phyloP scores from a whole-genome alignment of 2,797 vertebrate species.

The Tachyglossus aculeatus region DNA sequence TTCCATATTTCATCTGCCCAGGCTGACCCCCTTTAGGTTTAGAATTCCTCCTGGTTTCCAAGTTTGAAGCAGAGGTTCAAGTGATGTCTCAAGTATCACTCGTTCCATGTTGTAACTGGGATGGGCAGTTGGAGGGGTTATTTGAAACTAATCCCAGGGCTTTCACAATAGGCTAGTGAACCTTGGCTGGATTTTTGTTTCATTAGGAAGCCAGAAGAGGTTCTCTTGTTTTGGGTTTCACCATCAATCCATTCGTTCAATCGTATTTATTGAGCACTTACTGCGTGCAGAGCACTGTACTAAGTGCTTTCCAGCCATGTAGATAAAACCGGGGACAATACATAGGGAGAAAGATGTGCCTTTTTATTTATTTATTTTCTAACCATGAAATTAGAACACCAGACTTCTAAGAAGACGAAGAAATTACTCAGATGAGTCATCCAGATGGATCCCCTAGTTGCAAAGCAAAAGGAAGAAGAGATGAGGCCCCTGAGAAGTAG shows the following conservation, averaged over 20 bases:
- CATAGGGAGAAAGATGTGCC: background rate
- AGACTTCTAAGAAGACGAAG: background rate
- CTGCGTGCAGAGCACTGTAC: no score
- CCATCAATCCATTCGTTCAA: no score
- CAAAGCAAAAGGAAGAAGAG: background rate
- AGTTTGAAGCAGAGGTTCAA: no score
- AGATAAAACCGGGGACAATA: background rate
- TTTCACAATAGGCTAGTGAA: background rate
- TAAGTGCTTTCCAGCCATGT: background rate
- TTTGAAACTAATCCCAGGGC: background rate
- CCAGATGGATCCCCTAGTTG: constrained; percentile 41
- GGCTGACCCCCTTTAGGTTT: no score
- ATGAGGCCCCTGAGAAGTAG: constrained; percentile 3
- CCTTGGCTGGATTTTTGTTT: background rate
- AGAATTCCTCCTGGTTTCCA: no score
- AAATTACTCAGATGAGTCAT: constrained; percentile 7
- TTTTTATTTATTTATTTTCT: no score
- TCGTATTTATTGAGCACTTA: no score
- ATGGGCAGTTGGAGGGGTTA: background rate
- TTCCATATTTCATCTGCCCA: no score
- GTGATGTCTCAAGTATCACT: background rate
- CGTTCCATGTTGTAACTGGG: background rate
- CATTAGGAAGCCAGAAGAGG: background rate
- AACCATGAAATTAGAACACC: background rate
- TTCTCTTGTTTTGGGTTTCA: background rate